phyloP scores from a whole-genome alignment of 1,140 invertebrate species.

The Penaeus chinensis region DNA sequence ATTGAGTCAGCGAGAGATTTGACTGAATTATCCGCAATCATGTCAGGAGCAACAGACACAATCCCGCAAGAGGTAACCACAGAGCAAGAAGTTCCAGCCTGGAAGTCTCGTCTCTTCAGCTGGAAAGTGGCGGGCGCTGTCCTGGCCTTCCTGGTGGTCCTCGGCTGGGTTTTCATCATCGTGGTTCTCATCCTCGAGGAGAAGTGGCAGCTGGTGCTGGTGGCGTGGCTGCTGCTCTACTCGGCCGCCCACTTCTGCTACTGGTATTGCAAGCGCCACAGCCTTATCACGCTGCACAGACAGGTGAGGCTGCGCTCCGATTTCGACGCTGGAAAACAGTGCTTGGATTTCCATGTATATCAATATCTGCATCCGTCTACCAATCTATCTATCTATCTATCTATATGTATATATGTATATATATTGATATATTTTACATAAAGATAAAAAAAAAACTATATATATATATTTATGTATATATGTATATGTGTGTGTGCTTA shows the following conservation, averaged over 20 bases:
- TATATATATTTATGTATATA: no score
- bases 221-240: conserved; percentile 53
- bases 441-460: no score
- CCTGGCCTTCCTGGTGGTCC: conserved; percentile 52
- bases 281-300: conserved; percentile 44
- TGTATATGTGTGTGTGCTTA: no score
- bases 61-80: no score
- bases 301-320: conserved; percentile 9
- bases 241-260: conserved; percentile 54
- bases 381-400: not conserved
- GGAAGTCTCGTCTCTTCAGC: conserved; percentile 38
- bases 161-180: conserved; percentile 57
- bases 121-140: conserved; percentile 48
- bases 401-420: conserved; percentile 6
- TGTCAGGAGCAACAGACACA: no score
- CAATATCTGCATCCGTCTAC: not conserved
- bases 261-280: conserved; percentile 59
- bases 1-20: no score
- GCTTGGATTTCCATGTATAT: not conserved
- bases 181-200: conserved; percentile 53
- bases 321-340: not conserved
- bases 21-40: no score
- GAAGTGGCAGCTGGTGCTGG: conserved; percentile 55
- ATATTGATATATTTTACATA: conserved; percentile 2
- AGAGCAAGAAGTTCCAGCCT: not conserved